Evolutionary conservation across 2,113 vertebrate species (phyloP), one percentile per base, ranked within the genome.

Genomic region (Zeus faber): DNA sequence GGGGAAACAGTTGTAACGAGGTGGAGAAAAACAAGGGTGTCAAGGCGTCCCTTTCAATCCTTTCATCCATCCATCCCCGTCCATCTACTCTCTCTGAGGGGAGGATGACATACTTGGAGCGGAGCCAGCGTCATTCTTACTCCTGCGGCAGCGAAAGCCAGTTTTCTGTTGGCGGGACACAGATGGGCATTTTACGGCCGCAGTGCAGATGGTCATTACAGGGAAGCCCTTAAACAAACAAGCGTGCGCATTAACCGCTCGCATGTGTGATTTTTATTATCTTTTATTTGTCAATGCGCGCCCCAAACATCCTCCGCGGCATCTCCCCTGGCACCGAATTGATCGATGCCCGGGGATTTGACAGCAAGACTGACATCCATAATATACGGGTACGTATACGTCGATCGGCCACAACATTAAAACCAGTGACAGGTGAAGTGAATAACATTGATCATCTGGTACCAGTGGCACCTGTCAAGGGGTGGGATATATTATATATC

Each of bases 81-180:
- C 66, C 27, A 11, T 76, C 65, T 60, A 46, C 53, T 67, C 50
- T 73, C 77, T 77, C 70, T 25, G 29, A 64, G 70, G 74, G 62
- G 52, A 52, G 46, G 62, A 74, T 81, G 84, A 80, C 81, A 84
- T 56, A 75, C 57, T 77, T 82, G 72, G 77, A 83, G 62, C 37
- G n/a, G 5, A 0, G 72, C 72, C 76, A 75, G 64, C 27, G 22
- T 51, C 67, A 68, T 33, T 33, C 31, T 33, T 11, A 74, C 70
- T 63, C 31, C 57, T 50, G 65, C 74, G 49, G 64, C 56, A 56
- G 49, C 68, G 47, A 9, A 67, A 67, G 71, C 50, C 69, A 75
- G 57, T 65, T 70, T 66, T 33, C 43, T 49, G 67, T 69, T 76
- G 57, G 52, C 51, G 47, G 35, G 39, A 74, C 62, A 49, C 84